Conservation (phyloP, 2,113 vertebrate species). For the Paradoxurus hermaphroditus region DNA sequence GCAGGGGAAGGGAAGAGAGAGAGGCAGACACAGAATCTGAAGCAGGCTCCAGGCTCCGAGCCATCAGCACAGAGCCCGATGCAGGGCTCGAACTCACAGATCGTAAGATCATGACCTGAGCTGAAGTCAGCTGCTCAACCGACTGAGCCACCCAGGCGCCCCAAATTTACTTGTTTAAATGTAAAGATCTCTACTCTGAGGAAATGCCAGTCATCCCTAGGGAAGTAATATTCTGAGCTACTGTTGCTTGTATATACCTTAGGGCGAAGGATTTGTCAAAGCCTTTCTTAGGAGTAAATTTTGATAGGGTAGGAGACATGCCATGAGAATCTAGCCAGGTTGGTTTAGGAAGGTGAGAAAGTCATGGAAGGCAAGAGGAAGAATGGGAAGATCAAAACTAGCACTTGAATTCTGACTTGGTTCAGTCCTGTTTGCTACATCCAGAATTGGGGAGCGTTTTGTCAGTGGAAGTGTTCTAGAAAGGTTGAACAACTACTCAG, state of each 20-base stretch:
- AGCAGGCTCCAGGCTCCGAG: no score
- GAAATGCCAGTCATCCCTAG: not conserved
- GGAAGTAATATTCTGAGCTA: not conserved
- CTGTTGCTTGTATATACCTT: not conserved
- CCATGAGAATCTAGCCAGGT: not conserved
- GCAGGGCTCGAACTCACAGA: no score
- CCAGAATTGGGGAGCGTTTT: not conserved
- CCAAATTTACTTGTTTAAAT: not conserved
- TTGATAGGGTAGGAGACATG: accelerated
- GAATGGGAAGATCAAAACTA: not conserved
- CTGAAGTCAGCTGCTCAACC: no score
- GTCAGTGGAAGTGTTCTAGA: not conserved
- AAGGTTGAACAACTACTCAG: not conserved
- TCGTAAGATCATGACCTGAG: no score
- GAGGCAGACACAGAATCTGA: no score
- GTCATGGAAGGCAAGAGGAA: no score
- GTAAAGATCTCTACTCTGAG: not conserved
- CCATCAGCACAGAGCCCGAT: no score
- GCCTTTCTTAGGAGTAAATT: not conserved
- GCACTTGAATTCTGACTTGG: not conserved
- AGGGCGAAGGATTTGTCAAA: not conserved
- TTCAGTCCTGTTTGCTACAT: not conserved
- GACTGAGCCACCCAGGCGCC: no score
- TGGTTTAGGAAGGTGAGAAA: not conserved
- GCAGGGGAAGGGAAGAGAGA: no score